Base-by-base conservation (phyloP, 2,888 invertebrate genomes). In the Polylopha cassiicola region DNA sequence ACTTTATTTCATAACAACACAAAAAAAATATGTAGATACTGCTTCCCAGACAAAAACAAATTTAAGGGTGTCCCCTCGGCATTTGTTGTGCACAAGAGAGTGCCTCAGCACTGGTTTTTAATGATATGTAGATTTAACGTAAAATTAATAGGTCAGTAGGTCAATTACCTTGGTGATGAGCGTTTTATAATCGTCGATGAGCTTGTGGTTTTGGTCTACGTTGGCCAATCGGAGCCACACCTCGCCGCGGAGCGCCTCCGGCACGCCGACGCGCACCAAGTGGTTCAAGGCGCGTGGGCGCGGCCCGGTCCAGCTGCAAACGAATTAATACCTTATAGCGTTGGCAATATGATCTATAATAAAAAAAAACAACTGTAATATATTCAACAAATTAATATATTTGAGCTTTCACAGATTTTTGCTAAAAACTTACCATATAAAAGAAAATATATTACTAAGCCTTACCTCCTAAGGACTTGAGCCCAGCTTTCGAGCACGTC, bases 171-270 rank as follows among this genome's bases (percentile, higher is more conserved):
- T 97, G 49, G 95, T 95, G 44, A 99, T 95, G 27, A 99, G 89
- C 28, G 94, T 90, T 59, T 96, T 89, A 73, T 99, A 99, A 7
- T 92, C 93, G 63, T 99, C 97, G 89, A 96, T 93, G 74, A 98
- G 92, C 51, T 92, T 90, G 43, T 89, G 89, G 60, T 92, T 92
- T 65, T 93, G 92, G 57, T 95, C 93, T 37, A 95, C 93, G 22
- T 94, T 94, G 8, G 97, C 94, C 48, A 99, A 85, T 42, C 98
- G 89, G 71, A 98, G 97, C 99, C 99, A 99, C 29, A 99, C 97
- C 78, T 98, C 97, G 0, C 98, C 98, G 22, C 99, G 89, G 17
- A 99, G 85, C 0, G 98, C 97, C 73, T 99, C 99, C 0, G 99
- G 99, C 34, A 99, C 93, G 0, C 99, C 98, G 47, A 91, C 87